Evolutionary conservation across 2,888 invertebrate species (phyloP).

Genomic region (Pterobdella sp.): DNA sequence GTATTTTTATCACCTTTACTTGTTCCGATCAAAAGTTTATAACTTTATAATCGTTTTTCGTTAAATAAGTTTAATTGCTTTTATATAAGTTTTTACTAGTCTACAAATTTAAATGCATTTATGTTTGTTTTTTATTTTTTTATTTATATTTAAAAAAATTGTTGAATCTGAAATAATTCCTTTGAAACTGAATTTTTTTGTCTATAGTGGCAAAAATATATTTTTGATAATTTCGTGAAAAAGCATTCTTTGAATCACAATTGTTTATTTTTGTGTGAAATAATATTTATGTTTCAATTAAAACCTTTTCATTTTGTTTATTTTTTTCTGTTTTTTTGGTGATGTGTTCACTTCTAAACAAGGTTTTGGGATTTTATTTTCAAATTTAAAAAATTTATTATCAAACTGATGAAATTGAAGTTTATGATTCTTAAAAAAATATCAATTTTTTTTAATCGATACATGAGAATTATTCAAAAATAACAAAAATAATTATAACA

Average conservation of each 20-base stretch:
- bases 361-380: background rate
- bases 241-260: background rate
- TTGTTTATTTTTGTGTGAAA: background rate
- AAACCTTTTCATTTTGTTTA: background rate
- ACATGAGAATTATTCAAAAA: too few relatives aligned
- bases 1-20: too few relatives aligned
- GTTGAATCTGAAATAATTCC: constrained; percentile 1
- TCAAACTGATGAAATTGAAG: background rate
- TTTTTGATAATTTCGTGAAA: constrained; percentile 4
- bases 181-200: background rate
- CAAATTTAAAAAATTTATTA: background rate
- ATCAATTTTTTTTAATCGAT: too few relatives aligned
- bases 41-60: background rate
- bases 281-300: background rate
- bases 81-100: background rate
- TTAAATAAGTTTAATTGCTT: background rate
- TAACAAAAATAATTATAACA: too few relatives aligned
- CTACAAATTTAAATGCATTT: background rate
- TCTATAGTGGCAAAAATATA: background rate
- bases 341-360: constrained; percentile 4
- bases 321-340: background rate
- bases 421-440: too few relatives aligned
- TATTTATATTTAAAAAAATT: background rate
- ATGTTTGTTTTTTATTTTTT: background rate
- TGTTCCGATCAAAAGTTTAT: background rate